Evolutionary conservation across 2,797 vertebrate genomes (phyloP).

Genomic region (Mus minutoides): DNA sequence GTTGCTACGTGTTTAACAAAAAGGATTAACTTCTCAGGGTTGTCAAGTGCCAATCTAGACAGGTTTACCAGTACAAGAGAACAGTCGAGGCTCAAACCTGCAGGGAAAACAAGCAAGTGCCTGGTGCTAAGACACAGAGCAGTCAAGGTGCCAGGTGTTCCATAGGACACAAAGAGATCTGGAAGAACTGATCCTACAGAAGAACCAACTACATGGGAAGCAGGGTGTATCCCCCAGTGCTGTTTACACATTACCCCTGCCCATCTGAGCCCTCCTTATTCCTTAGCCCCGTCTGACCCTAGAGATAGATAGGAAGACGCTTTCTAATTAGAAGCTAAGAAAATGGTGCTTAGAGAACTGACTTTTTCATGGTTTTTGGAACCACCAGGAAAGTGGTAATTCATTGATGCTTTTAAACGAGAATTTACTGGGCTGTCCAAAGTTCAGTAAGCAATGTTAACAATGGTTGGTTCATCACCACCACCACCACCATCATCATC

Average conservation of each 20-base stretch:
- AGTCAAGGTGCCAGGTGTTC: too few species aligned
- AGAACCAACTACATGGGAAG: too few species aligned
- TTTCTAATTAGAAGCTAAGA: slow-evolving; percentile 45
- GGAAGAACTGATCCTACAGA: too few species aligned
- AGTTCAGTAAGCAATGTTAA: neutral
- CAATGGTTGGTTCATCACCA: neutral
- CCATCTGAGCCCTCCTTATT: neutral
- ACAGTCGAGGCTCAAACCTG: neutral
- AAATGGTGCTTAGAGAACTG: slow-evolving; percentile 4
- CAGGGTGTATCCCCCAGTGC: too few species aligned
- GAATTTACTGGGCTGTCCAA: neutral
- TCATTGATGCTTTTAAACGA: neutral
- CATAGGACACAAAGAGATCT: too few species aligned
- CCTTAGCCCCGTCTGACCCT: neutral
- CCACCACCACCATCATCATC: accelerated
- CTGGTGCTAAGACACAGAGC: neutral
- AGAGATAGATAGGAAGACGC: neutral
- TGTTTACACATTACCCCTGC: neutral
- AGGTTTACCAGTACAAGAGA: neutral
- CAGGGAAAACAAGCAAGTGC: neutral
- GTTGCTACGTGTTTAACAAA: slow-evolving; percentile 11
- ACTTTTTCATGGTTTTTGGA: neutral
- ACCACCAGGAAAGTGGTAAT: neutral
- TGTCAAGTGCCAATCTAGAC: neutral
- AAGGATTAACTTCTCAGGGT: neutral